A percentile compares a stretch with the other conserved stretches of the same genome.
These are phyloP conservation scores for Drosophila kambysellisi DNA, from an alignment of 2,888 invertebrate species.

Conservation along the genomic window DNA sequence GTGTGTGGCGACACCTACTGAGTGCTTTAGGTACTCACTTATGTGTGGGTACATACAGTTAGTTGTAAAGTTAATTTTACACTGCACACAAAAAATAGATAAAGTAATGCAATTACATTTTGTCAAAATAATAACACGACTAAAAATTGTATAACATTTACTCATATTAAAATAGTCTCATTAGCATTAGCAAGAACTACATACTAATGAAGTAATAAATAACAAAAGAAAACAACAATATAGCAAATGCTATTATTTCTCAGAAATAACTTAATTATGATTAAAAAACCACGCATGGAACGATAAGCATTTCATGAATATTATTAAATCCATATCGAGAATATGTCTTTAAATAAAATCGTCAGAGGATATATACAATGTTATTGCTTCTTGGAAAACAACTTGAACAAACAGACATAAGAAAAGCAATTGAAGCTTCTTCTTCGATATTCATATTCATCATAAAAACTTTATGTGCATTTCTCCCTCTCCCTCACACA, in stretches of 20 bases:
- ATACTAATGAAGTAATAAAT: not conserved
- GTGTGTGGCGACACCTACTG: slow-evolving; percentile 14
- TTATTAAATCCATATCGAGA: not conserved
- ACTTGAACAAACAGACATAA: slow-evolving; percentile 3
- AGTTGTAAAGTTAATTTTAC: slow-evolving; percentile 16
- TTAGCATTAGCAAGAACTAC: not conserved
- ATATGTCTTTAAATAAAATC: not conserved
- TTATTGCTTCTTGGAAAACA: slow-evolving; percentile 3
- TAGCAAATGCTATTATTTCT: not conserved
- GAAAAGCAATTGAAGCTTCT: slow-evolving; percentile 16
- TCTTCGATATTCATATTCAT: slow-evolving; percentile 32
- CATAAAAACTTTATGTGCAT: slow-evolving; percentile 32
- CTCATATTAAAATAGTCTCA: not conserved
- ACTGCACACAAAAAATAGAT: not conserved
- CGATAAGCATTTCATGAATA: not conserved
- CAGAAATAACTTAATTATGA: not conserved
- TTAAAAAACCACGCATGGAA: not conserved
- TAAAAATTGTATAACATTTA: not conserved
- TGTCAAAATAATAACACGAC: too few species aligned
- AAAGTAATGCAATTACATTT: not conserved
- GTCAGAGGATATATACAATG: slow-evolving; percentile 5
- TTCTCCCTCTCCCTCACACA: not conserved
- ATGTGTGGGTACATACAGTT: slow-evolving; percentile 8
- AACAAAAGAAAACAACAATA: not conserved
- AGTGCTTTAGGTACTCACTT: slow-evolving; percentile 20